Evolutionary conservation across 2,797 vertebrate species (phyloP).

Genomic region (Octomys mimax): DNA sequence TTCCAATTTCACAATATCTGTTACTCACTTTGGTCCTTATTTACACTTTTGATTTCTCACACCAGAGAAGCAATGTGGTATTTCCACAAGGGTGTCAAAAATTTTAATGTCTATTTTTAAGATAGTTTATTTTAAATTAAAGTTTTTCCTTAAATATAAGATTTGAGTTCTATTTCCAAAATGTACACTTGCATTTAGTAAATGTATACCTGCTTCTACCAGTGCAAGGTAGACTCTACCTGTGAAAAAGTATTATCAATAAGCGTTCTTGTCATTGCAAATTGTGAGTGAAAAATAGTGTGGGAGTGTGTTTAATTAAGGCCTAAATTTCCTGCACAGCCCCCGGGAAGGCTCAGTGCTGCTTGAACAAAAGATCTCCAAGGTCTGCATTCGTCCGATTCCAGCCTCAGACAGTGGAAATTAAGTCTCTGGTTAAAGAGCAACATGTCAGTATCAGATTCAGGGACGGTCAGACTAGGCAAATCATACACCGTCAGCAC

Average conservation of each 20-base stretch:
- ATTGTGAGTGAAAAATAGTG: not conserved
- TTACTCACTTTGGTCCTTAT: not conserved
- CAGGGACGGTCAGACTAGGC: not conserved
- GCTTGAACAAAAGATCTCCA: not conserved
- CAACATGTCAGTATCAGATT: constrained; percentile 15
- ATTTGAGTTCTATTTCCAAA: constrained; percentile 20
- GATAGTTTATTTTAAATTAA: not conserved
- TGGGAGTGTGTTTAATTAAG: not conserved
- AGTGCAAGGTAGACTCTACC: not conserved
- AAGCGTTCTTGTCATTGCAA: not conserved
- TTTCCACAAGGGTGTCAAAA: not conserved
- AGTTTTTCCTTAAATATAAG: not conserved
- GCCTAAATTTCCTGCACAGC: not conserved
- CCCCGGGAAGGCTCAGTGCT: not conserved
- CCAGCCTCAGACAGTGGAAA: not conserved
- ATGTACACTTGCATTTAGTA: not conserved
- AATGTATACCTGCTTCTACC: not conserved
- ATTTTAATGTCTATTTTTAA: not conserved
- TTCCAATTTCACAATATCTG: not conserved
- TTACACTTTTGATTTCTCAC: not conserved
- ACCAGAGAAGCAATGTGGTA: not conserved
- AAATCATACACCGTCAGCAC: not conserved
- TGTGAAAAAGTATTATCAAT: not conserved
- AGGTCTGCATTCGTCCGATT: not conserved
- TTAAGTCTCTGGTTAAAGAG: constrained; percentile 3